Percentiles rank a stretch among this genome's conserved stretches.
These are phyloP conservation scores for Vimba vimba DNA, from an alignment of 2,113 vertebrate species.

Conservation along the genomic window DNA sequence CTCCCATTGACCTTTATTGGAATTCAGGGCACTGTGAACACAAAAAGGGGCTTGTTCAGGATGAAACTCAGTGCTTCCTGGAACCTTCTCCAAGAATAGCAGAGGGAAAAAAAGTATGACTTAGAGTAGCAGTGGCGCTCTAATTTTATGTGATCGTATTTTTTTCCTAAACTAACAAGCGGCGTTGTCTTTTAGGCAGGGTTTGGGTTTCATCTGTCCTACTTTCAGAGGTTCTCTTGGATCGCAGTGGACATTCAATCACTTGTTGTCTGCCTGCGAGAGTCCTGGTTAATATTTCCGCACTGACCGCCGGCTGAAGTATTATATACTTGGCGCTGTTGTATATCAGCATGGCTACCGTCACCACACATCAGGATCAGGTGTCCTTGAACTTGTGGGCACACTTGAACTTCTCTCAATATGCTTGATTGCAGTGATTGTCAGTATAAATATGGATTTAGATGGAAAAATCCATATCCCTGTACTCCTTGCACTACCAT, in stretches of 20 bases:
- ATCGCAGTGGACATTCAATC: slow-evolving; percentile 62
- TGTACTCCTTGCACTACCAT: background rate
- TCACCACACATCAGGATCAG: slow-evolving; percentile 53
- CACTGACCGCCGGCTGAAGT: slow-evolving; percentile 56
- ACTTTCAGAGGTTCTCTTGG: slow-evolving; percentile 48
- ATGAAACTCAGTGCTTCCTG: slow-evolving; percentile 37
- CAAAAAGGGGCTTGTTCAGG: slow-evolving; percentile 44
- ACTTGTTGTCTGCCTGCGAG: slow-evolving; percentile 52
- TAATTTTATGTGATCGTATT: slow-evolving; percentile 56
- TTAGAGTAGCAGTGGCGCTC: slow-evolving; percentile 28
- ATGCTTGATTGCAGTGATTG: background rate
- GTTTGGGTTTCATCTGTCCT: slow-evolving; percentile 57
- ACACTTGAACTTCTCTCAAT: background rate
- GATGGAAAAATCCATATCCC: slow-evolving; percentile 8
- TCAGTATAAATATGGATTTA: background rate
- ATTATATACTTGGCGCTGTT: slow-evolving; percentile 60
- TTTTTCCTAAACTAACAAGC: slow-evolving; percentile 55
- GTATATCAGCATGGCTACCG: slow-evolving; percentile 52
- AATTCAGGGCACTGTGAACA: slow-evolving; percentile 51
- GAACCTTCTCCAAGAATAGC: slow-evolving; percentile 54
- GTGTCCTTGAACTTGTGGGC: slow-evolving; percentile 28
- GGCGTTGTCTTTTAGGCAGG: slow-evolving; percentile 52
- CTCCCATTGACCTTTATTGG: slow-evolving; percentile 48
- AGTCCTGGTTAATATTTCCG: slow-evolving; percentile 56
- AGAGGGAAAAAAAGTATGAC: slow-evolving; percentile 8